Evolutionary conservation across 1,140 invertebrate genomes (phyloP), one percentile per base, ranked within the genome.

Genomic region (Drosophila leontia): DNA sequence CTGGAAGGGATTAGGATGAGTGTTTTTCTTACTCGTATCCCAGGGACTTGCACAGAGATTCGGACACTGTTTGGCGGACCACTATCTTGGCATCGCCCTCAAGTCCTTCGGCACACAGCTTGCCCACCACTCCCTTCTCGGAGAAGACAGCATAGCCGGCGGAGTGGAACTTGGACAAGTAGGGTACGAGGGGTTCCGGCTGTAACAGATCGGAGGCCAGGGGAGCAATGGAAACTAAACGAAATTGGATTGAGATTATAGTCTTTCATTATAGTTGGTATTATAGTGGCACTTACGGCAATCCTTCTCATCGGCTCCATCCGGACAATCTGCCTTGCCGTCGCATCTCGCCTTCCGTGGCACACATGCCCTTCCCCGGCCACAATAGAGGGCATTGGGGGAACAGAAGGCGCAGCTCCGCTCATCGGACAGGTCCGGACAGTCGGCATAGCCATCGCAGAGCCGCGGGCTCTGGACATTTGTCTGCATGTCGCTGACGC

Each of bases 361-460:
- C 72, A 98, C 95, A 90, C 97, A 98, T 12, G 94, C 94, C 59
- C 95, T 94, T 12, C 96, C 95, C 29, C 96, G 94, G 0, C 96
- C 96, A 87, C 97, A 98, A 70, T 97, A 97, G 55, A 98, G 93
- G 8, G 93, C 94, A 42, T 94, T 94, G 47, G 94, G 93, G 1
- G 95, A 94, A 93, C 97, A 98, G 81, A 97, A 97, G 4, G 95
- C 94, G 87, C 96, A 97, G 39, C 94, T 94, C 32, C 94, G 95
- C 92, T 98, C 97, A 92, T 98, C 97, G 0, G 95, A 95, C 35
- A 97, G 94, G 93, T 97, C 97, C 9, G 96, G 94, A 91, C 97
- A 98, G 88, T 98, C 97, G 23, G 97, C 95, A 3, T 97, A 94
- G 7, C 97, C 97, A 88, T 98, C 97, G 80, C 97, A 98, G 23